Evolutionary conservation across 2,888 invertebrate species (phyloP).

Genomic region (Acronicta leporina): DNA sequence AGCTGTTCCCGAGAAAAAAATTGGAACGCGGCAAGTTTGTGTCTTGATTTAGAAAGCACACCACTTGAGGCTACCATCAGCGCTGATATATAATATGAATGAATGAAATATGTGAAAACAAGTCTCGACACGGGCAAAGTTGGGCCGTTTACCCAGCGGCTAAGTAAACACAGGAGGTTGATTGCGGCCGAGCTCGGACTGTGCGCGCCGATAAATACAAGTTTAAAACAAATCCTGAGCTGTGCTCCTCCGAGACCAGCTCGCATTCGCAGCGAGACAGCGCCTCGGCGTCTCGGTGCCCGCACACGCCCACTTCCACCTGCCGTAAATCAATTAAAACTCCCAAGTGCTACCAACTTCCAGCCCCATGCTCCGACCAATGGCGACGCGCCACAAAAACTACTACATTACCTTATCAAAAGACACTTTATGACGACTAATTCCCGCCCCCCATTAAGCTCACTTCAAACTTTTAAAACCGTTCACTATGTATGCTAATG

Average conservation of each 20-base stretch:
- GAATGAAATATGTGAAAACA: conserved; percentile 32
- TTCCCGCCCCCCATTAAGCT: conserved; percentile 58
- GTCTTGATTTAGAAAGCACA: too few species aligned
- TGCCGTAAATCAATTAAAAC: conserved; percentile 80
- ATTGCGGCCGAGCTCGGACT: conserved; percentile 54
- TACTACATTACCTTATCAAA: conserved; percentile 57
- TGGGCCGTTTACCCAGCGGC: conserved; percentile 41
- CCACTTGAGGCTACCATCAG: neutral
- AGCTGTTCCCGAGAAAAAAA: too few species aligned
- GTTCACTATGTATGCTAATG: conserved; percentile 67
- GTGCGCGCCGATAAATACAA: conserved; percentile 66
- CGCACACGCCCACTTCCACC: conserved; percentile 58
- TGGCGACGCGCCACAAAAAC: conserved; percentile 54
- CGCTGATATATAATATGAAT: conserved; percentile 27
- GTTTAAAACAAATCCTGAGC: conserved; percentile 66
- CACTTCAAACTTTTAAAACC: conserved; percentile 59
- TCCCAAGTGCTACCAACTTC: conserved; percentile 62
- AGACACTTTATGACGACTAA: conserved; percentile 58
- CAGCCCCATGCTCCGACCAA: conserved; percentile 35
- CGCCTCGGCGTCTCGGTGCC: conserved; percentile 37
- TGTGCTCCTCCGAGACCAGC: conserved; percentile 54
- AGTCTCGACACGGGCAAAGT: conserved; percentile 21
- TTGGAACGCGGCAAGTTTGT: too few species aligned
- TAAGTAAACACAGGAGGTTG: conserved; percentile 58
- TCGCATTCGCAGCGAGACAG: conserved; percentile 45